phyloP scores from a whole-genome alignment of 2,113 vertebrate genomes.

The Candoia aspera region DNA sequence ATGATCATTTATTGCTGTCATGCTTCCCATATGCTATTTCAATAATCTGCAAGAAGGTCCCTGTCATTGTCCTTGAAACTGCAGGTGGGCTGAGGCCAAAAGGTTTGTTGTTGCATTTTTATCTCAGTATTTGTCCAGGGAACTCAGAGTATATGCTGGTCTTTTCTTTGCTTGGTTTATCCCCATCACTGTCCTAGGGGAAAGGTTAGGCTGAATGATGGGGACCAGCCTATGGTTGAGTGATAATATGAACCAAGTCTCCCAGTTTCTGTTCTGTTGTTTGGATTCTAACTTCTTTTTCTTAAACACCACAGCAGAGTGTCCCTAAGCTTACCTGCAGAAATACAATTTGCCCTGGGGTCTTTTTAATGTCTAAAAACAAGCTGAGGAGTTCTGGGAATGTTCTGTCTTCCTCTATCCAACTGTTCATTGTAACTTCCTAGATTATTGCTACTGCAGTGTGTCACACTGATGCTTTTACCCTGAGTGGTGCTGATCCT shows the following conservation, averaged over 20 bases:
- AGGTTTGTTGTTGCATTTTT: neutral
- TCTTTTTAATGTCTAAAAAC: neutral
- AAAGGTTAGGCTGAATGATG: neutral
- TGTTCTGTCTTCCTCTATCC: neutral
- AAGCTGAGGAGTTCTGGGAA: neutral
- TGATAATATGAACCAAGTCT: neutral
- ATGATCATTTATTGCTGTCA: neutral
- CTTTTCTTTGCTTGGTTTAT: neutral
- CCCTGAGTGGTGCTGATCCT: conserved; percentile 78
- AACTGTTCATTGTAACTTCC: neutral
- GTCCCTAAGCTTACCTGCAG: neutral
- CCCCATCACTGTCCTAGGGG: neutral
- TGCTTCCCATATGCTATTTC: neutral
- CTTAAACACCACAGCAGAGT: neutral
- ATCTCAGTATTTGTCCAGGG: neutral
- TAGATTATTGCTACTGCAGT: conserved; percentile 80
- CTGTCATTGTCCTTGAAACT: neutral
- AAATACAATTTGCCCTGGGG: neutral
- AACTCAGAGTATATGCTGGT: neutral
- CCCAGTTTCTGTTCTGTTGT: neutral
- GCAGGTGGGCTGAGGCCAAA: neutral
- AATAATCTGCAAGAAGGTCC: neutral
- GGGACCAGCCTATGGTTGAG: neutral
- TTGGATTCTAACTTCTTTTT: neutral
- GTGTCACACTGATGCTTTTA: conserved; percentile 83